These are phyloP conservation scores for Tineola bisselliella DNA, from an alignment of 2,888 invertebrate genomes.

Conservation along the genomic window DNA sequence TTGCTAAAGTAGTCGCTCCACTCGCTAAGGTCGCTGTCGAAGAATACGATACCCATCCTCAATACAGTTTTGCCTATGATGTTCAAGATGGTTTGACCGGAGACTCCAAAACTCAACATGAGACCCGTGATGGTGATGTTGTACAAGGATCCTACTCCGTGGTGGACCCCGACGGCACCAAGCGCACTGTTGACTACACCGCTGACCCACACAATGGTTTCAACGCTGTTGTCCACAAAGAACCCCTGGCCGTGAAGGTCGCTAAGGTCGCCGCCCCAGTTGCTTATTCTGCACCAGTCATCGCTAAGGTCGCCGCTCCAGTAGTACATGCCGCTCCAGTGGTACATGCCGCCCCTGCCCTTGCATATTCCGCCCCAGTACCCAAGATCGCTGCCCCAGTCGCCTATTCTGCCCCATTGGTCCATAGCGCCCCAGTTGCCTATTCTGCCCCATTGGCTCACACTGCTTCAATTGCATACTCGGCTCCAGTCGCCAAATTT, in stretches of 20 bases:
- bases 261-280: constrained; percentile 26
- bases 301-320: constrained; percentile 25
- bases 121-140: constrained; percentile 52
- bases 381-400: constrained; percentile 19
- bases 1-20: constrained; percentile 24
- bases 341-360: constrained; percentile 23
- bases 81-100: constrained; percentile 35
- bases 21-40: constrained; percentile 24
- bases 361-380: constrained; percentile 23
- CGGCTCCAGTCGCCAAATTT: constrained; percentile 21
- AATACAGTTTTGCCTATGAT: constrained; percentile 22
- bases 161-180: constrained; percentile 38
- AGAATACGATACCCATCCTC: constrained; percentile 15
- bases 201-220: constrained; percentile 22
- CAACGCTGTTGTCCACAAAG: constrained; percentile 24
- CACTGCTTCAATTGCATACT: constrained; percentile 31
- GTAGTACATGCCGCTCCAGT: constrained; percentile 23
- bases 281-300: constrained; percentile 27
- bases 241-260: constrained; percentile 35
- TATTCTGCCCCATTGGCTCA: constrained; percentile 24
- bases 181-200: constrained; percentile 46
- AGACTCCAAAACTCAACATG: constrained; percentile 49
- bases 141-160: constrained; percentile 58
- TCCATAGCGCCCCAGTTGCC: constrained; percentile 32
- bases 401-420: constrained; percentile 26